phyloP scores from a whole-genome alignment of 2,888 invertebrate genomes.

The Stenurella melanura region DNA sequence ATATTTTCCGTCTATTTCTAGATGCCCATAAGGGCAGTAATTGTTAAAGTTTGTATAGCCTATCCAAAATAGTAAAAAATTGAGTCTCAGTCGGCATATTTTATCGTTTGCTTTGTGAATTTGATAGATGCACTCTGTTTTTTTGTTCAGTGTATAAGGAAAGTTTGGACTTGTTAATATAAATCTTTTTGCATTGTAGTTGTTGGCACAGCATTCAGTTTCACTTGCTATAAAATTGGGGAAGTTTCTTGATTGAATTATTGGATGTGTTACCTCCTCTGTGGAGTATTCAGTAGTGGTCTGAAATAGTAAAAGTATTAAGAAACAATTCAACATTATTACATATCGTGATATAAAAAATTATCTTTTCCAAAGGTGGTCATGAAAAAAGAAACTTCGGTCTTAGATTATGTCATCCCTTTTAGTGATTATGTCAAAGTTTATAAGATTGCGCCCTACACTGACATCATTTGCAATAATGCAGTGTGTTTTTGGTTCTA shows the following conservation, averaged over 20 bases:
- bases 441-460: too few relatives aligned
- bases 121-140: slow-evolving; percentile 74
- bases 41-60: slow-evolving; percentile 68
- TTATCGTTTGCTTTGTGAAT: slow-evolving; percentile 73
- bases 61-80: slow-evolving; percentile 76
- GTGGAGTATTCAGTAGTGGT: slow-evolving; percentile 29
- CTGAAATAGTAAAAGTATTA: slow-evolving; percentile 15
- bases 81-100: slow-evolving; percentile 75
- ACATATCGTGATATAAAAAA: too few relatives aligned
- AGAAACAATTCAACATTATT: too few relatives aligned
- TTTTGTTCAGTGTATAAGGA: slow-evolving; percentile 71
- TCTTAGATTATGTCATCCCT: too few relatives aligned
- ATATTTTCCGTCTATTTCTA: slow-evolving; percentile 77
- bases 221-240: slow-evolving; percentile 32
- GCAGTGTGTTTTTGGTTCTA: too few relatives aligned
- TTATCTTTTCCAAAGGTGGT: too few relatives aligned
- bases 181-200: slow-evolving; percentile 73
- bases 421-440: too few relatives aligned
- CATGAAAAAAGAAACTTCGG: too few relatives aligned
- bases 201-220: slow-evolving; percentile 70
- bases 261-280: slow-evolving; percentile 40
- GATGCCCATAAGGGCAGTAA: slow-evolving; percentile 73
- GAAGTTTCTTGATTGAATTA: slow-evolving; percentile 39
- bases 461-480: too few relatives aligned
- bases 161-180: slow-evolving; percentile 77